A percentile compares a stretch with the other conserved stretches of the same genome.
phyloP scores from a whole-genome alignment of 2,888 invertebrate genomes.

The Drosophila phalerata region DNA sequence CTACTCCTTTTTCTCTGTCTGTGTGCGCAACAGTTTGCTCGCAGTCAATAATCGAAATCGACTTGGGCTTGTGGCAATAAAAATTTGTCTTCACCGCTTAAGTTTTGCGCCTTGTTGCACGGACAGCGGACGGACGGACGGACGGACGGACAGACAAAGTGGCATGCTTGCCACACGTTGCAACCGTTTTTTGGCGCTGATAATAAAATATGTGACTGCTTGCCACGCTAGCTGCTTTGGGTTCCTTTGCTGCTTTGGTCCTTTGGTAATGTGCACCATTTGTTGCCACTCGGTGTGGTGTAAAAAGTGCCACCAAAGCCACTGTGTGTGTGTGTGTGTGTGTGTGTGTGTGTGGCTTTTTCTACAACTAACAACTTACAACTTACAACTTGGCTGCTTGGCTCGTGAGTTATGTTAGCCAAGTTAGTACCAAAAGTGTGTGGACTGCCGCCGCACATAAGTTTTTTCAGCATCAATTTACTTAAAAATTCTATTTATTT shows the following conservation, averaged over 20 bases:
- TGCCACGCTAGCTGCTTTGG: constrained; percentile 47
- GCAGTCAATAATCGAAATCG: constrained; percentile 76
- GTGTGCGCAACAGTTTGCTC: constrained; percentile 67
- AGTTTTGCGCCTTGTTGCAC: constrained; percentile 76
- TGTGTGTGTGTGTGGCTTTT: constrained; percentile 44
- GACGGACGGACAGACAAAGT: not conserved
- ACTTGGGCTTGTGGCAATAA: constrained; percentile 72
- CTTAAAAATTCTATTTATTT: constrained; percentile 80
- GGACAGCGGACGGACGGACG: constrained; percentile 19
- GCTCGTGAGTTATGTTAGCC: constrained; percentile 72
- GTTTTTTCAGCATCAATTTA: constrained; percentile 69
- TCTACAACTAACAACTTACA: constrained; percentile 49
- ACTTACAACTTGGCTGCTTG: not conserved
- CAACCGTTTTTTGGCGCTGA: constrained; percentile 35
- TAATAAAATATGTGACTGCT: constrained; percentile 64
- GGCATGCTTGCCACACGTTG: not conserved
- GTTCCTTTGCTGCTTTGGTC: constrained; percentile 63
- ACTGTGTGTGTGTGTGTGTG: constrained; percentile 39
- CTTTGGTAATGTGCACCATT: constrained; percentile 69
- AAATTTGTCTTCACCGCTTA: constrained; percentile 76
- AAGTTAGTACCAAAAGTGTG: constrained; percentile 71
- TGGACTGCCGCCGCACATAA: constrained; percentile 66
- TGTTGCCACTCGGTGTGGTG: constrained; percentile 43
- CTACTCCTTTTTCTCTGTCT: not conserved
- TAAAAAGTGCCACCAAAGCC: constrained; percentile 64